Evolutionary conservation across 2,797 vertebrate genomes (phyloP).

Genomic region (Jordanella pulchra): DNA sequence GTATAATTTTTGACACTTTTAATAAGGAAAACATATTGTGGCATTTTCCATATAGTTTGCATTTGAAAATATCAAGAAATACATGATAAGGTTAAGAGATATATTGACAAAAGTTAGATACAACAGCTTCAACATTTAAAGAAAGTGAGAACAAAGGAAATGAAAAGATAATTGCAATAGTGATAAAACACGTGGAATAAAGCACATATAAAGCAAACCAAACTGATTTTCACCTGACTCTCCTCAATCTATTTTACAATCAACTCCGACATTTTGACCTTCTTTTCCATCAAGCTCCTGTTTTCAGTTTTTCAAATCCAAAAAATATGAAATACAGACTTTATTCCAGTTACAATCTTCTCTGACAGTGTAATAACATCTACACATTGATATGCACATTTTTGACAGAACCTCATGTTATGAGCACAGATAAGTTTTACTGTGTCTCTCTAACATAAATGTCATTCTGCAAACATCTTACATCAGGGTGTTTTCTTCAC

Average conservation of each 20-base stretch:
- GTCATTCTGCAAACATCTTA: not conserved
- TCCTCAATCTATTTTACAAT: slow-evolving; percentile 1
- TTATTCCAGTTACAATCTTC: slow-evolving; percentile 1
- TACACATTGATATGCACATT: slow-evolving; percentile 25
- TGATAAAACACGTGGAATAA: slow-evolving; percentile 14
- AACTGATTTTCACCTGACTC: slow-evolving; percentile 17
- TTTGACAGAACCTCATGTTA: slow-evolving; percentile 5
- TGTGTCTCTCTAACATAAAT: not conserved
- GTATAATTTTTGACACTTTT: too few species aligned
- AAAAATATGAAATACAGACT: not conserved
- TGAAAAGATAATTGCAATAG: slow-evolving; percentile 3
- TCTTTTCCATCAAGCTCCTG: slow-evolving; percentile 8
- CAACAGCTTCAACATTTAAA: not conserved
- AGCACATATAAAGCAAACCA: not conserved
- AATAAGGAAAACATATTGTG: not conserved
- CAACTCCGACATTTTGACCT: slow-evolving; percentile 47
- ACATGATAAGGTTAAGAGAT: slow-evolving; percentile 10
- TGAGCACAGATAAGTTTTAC: slow-evolving; percentile 35
- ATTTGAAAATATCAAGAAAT: slow-evolving; percentile 2
- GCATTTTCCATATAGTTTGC: not conserved
- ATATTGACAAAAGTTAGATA: not conserved
- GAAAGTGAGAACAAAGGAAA: slow-evolving; percentile 24
- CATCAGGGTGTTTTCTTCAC: not conserved
- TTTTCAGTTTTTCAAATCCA: slow-evolving; percentile 18
- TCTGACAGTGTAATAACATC: slow-evolving; percentile 3